Base-by-base conservation (phyloP, 1,140 invertebrate species). In the Cataglyphis hispanica region DNA sequence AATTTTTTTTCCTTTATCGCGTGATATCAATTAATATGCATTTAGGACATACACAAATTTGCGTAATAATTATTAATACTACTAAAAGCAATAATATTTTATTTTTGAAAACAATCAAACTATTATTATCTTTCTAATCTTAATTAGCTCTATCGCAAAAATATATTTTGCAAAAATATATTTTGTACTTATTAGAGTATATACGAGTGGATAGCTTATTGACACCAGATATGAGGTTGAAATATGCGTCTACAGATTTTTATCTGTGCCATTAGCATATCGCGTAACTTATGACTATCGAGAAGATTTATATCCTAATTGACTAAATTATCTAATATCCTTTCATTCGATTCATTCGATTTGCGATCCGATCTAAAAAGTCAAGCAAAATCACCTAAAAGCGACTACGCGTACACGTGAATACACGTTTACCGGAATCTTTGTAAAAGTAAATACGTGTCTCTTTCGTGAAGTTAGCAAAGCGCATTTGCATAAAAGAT, bases 401-500 rank as follows among this genome's bases (percentile, higher is more conserved):
- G 16, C 46, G 46, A 31, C 13, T n/a, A 22, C 66, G 37, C 8
- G 13, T 16, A 16, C 22, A 16, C 2, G 8, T 19, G 5, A 5
- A 34, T 16, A 19, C 6, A 22, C 16, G 25, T 83, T 34, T 46
- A 60, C n/a, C 5, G 37, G 19, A 61, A 83, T 74, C 13, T 25
- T 16, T 40, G 67, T 61, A 72, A 74, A 60, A 83, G 37, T 60
- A 43, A 72, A 74, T 69, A 83, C 40, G 22, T 43, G 78, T 22
- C n/a, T 66, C 64, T 69, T 63, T 56, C 58, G 6, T 6, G n/a
- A 58, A 72, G 60, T 50, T n/a, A 50, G 72, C 34, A 22, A 61
- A 40, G 70, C 81, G 72, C 43, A 84, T 84, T 84, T 84, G 81
- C 81, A 84, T 84, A 58, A 64, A 50, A 63, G 72, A 27, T n/a